Evolutionary conservation across 2,797 vertebrate species (phyloP), one percentile per base, ranked within the genome.

Genomic region (Gadopsis bispinosus): DNA sequence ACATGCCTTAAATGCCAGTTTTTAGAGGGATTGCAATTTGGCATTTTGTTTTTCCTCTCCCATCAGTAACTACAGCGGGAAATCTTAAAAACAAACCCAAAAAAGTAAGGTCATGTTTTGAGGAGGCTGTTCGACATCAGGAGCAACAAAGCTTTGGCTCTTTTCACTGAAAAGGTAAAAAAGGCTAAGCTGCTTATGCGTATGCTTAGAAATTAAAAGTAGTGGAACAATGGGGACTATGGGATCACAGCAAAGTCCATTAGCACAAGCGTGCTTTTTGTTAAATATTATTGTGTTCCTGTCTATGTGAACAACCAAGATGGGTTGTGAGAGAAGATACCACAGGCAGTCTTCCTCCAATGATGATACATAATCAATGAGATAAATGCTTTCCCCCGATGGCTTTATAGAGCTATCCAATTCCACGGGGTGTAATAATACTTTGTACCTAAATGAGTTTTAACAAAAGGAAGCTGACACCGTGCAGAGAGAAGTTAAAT

Each of bases 391-490:
- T 86, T 89, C 85, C 75, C 88, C 84, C 79, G 81, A 83, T 79
- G 80, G 80, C 85, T 92, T 89, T 90, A 86, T 89, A 75, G 76
- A 92, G 90, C 89, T 88, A 94, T 91, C 90, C 89, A 84, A 81
- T 94, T 93, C 84, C 85, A 77, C 69, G 39, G 89, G 88, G 91
- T 93, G 92, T 93, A 93, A 95, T 95, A 95, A 93, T 90, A 90
- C 88, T 94, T 93, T 91, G 91, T 94, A 92, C 90, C 92, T 89
- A 90, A 93, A 94, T 92, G 90, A 89, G 89, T 90, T 79, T 92
- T 86, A 89, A 93, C 91, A 94, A 95, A 93, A 91, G 93, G 87
- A 95, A 94, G 92, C 92, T 89, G 94, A 95, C 94, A 94, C 93
- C 83, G 51, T 65, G 67, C 65, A 16, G 83, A 76, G 86, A 70